Evolutionary conservation across 2,113 vertebrate genomes (phyloP), one percentile per base, ranked within the genome.

Genomic region (Bothrops jararaca): DNA sequence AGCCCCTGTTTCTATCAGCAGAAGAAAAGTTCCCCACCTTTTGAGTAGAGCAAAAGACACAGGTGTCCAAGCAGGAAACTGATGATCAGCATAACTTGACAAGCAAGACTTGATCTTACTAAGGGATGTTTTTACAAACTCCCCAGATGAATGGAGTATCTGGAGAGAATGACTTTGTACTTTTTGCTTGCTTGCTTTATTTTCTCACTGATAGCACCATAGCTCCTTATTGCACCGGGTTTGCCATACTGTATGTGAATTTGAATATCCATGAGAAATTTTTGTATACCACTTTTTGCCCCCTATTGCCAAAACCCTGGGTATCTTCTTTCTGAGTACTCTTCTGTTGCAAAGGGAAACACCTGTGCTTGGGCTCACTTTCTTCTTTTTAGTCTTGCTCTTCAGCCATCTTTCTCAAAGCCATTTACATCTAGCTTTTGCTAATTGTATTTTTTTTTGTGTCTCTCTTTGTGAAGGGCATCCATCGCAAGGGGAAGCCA

Each of bases 401-500:
- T 80, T 80, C 22, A 18, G 22, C 18, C 34, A 80, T 22, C 18
- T 0, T 52, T 0, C 0, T 48, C 88, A 1, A 20, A 0, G 3
- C 3, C 5, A 3, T 18, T 29, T 45, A 12, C 1, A 57, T 87
- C 80, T 85, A 2, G n/a, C 22, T 34, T 80, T 86, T 0, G 3
- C 64, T 23, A 92, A 57, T 50, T 1, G 1, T 11, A 0, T 48
- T 91, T 42, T 7, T 9, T 11, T 86, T 91, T 94, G 86, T 91
- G 86, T 91, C 93, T 96, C 42, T 94, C 57, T 97, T 92, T 34
- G 54, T 93, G 96, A 97, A 98, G 96, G 97, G 94, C 94, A 98
- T 97, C 94, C 95, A 4, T 96, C 97, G 50, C 95, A 97, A 90
- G 97, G 96, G 93, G 96, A 97, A 92, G 96, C 97, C 22, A 96